A percentile compares a stretch with the other conserved stretches of the same genome.
phyloP scores from a whole-genome alignment of 2,888 invertebrate species.

The Euclidia mi region DNA sequence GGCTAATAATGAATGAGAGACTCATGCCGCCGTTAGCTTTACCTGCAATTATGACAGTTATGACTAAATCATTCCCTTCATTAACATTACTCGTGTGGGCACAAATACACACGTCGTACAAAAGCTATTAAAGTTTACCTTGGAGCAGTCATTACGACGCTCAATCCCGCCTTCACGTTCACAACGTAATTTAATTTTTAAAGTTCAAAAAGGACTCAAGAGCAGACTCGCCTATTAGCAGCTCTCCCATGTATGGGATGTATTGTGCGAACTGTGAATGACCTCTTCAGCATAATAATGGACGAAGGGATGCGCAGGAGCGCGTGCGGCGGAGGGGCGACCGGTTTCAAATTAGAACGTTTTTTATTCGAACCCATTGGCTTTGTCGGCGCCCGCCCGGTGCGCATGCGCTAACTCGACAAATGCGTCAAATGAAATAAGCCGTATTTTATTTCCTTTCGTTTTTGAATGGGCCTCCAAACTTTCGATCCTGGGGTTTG shows the following conservation, averaged over 20 bases:
- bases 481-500: conserved; percentile 70
- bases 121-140: conserved; percentile 40
- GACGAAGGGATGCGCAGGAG: conserved; percentile 88
- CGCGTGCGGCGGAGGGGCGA: conserved; percentile 86
- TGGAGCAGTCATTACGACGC: conserved; percentile 37
- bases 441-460: conserved; percentile 86
- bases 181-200: conserved; percentile 31
- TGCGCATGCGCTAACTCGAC: conserved; percentile 89
- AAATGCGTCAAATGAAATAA: conserved; percentile 89
- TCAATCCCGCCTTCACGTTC: conserved; percentile 31
- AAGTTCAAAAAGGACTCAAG: conserved; percentile 64
- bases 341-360: conserved; percentile 90
- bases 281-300: conserved; percentile 89
- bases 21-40: conserved; percentile 26
- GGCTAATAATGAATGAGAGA: conserved; percentile 41
- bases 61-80: conserved; percentile 33
- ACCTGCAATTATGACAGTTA: conserved; percentile 39
- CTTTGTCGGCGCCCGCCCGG: conserved; percentile 89
- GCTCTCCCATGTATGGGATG: conserved; percentile 74
- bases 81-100: conserved; percentile 45
- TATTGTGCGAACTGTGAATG: conserved; percentile 89
- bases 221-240: conserved; percentile 75
- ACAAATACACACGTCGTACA: conserved; percentile 42
- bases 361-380: conserved; percentile 78
- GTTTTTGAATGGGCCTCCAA: conserved; percentile 77